These are phyloP conservation scores for Anguilla japonica DNA, from an alignment of 2,113 vertebrate genomes.

Conservation along the genomic window DNA sequence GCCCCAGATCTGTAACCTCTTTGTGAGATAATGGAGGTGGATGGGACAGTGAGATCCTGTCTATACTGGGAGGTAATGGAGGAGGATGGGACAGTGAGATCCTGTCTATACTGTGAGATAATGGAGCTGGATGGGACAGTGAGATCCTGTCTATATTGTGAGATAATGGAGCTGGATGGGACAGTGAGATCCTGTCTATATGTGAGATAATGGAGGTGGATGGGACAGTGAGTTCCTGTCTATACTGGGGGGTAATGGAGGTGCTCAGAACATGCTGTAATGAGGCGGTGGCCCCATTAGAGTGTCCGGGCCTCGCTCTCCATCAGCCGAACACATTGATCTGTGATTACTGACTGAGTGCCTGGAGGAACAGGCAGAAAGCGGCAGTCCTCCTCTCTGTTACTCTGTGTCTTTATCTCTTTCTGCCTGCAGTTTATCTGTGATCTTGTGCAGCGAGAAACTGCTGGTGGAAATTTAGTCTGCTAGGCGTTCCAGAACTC, in stretches of 20 bases:
- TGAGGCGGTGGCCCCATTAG: neutral
- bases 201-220: no score
- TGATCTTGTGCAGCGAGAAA: neutral
- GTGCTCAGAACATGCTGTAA: neutral
- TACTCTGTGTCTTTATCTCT: neutral
- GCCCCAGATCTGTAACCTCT: neutral
- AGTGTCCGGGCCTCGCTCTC: neutral
- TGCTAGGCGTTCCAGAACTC: no score
- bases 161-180: no score
- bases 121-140: no score
- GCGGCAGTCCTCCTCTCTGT: neutral
- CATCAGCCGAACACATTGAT: neutral
- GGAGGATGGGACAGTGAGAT: no score
- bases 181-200: no score
- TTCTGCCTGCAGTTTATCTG: neutral
- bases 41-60: no score
- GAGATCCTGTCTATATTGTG: no score
- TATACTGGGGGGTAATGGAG: neutral
- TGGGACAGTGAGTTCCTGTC: neutral
- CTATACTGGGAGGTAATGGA: no score
- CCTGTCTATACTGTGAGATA: no score
- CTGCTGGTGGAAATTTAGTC: neutral
- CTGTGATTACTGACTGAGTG: neutral
- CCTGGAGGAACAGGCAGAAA: neutral
- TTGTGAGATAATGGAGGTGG: no score